Evolutionary conservation across 2,888 invertebrate species (phyloP), one percentile per base, ranked within the genome.

Genomic region (Drosophila glabriapex): DNA sequence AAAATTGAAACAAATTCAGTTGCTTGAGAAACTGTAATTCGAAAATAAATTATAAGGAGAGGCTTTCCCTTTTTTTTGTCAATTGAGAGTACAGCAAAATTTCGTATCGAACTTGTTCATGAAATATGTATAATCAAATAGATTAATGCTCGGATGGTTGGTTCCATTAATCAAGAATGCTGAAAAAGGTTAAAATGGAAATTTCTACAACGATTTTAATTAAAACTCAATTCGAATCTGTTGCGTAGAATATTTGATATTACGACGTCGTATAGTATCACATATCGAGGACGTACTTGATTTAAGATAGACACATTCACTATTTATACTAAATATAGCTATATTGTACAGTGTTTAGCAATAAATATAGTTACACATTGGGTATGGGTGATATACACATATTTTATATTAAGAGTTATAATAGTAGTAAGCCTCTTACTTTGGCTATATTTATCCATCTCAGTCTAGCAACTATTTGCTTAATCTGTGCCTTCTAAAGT

Each of bases 1-100:
- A 58, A 85, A 85, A 87, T 79, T 66, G 70, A 63, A 73, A 66
- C 60, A 74, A 85, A 78, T 67, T 85, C 82, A 71, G 81, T 85
- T 75, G 63, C 64, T 80, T 76, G 63, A 37, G 53, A 25, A 69
- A 66, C 49, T 43, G 22, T 67, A 67, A 61, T 35, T 54, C 39
- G n/a, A 39, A 37, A 52, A 22, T 50, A 33, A 29, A 49, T 25
- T 58, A 31, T 10, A 31, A 28, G n/a, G 16, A 25, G 50, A 43
- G 60, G 37, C 41, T 52, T 28, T 46, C n/a, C 9, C 28, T 7
- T 22, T 7, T 41, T 14, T 56, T 7, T 25, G 5, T n/a, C 1
- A 6, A 5, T 41, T 22, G 29, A 19, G 50, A 73, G 60, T 60
- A 71, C 73, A 73, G 71, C 60, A 71, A 71, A 61, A 52, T 56